Percentiles rank a stretch among this genome's conserved stretches.
Conservation (phyloP, 2,888 invertebrate species). For the Tinea trinotella region DNA sequence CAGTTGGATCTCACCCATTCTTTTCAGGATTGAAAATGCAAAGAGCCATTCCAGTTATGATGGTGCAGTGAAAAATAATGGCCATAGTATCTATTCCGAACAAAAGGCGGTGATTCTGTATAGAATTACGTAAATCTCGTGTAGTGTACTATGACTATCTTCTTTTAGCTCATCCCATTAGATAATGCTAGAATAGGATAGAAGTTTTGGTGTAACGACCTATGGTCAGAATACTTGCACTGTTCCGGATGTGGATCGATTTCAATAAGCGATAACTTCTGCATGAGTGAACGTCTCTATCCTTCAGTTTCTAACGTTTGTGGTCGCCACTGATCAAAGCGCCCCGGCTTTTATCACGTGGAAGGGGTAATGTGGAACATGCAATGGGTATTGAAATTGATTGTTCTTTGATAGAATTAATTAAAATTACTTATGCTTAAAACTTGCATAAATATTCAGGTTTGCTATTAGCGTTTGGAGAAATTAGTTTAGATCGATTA, state of each 20-base stretch:
- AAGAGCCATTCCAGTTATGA: constrained; percentile 28
- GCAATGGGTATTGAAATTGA: background rate
- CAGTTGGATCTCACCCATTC: constrained; percentile 13
- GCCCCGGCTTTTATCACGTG: constrained; percentile 8
- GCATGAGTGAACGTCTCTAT: constrained; percentile 19
- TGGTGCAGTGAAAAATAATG: constrained; percentile 37
- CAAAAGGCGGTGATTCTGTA: constrained; percentile 19
- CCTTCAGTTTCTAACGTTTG: constrained; percentile 17
- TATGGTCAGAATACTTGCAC: background rate
- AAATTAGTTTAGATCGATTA: too few relatives aligned
- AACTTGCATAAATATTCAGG: too few relatives aligned
- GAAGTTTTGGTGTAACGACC: background rate
- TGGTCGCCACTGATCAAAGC: constrained; percentile 19
- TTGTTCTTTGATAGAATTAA: background rate
- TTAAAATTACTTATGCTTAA: background rate
- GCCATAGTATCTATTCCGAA: constrained; percentile 19
- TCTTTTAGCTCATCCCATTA: background rate
- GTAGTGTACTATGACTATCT: background rate
- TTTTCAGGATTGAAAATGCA: constrained; percentile 19
- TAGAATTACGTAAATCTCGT: constrained; percentile 16
- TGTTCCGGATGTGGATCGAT: constrained; percentile 18
- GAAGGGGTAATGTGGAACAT: constrained; percentile 7
- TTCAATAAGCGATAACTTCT: constrained; percentile 21
- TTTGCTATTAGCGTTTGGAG: too few relatives aligned
- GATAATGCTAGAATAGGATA: background rate